Evolutionary conservation across 2,113 vertebrate genomes (phyloP), one percentile per base, ranked within the genome.

Genomic region (Crotalus horridus): DNA sequence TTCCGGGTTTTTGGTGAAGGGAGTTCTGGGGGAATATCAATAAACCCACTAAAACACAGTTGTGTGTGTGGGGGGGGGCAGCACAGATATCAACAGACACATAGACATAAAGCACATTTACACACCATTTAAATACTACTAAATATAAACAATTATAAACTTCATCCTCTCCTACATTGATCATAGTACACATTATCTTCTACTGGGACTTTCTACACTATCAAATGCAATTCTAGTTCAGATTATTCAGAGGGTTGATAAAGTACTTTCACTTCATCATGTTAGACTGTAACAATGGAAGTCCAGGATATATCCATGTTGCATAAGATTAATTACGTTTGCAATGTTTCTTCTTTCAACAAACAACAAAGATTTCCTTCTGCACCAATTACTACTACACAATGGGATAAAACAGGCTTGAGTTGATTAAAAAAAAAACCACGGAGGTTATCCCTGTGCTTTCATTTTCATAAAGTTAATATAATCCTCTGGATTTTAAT

Each of bases 401-500:
- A 89, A 58, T 26, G 53, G 51, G 48, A 64, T 88, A 59, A 74
- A 74, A 88, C 24, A 39, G 51, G 12, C 17, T 56, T 56, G 55
- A 0, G 17, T 3, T 81, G 33, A 39, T 81, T 81, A 9, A 21
- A 39, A 39, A 24, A 69, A 81, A 39, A 81, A 20, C 1, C 69
- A 81, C 17, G 0, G 33, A 8, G 33, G n/a, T 39, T 58, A 61
- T 43, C 46, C 21, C 23, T 56, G 93, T 87, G 95, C 91, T 93
- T 94, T 90, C 55, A 85, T 87, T 39, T 94, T 92, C 90, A 92
- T 87, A 92, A 86, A 0, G n/a, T 94, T 96, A 96, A 95, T 95
- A 53, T 91, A 17, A 46, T 93, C 85, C 94, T 94, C 59, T 90
- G 92, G 93, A 95, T 93, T 92, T 93, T 95, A 95, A 94, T 86